Percentiles rank a stretch among this genome's conserved stretches.
phyloP scores from a whole-genome alignment of 1,140 invertebrate genomes.

The Palaemon carinicauda region DNA sequence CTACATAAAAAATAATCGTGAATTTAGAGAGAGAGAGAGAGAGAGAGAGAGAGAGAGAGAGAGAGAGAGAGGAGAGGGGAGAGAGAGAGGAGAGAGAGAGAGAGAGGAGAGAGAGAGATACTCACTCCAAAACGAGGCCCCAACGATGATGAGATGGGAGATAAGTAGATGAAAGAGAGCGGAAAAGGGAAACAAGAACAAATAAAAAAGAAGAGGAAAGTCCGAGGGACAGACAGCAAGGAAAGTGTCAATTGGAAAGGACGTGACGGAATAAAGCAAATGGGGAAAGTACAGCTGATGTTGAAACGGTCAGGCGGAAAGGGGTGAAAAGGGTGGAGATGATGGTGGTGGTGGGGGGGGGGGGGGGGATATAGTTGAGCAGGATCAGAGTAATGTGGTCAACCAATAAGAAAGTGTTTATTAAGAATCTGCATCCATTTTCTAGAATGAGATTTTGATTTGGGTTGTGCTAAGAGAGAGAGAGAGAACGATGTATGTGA shows the following conservation, averaged over 20 bases:
- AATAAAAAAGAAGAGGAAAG: not conserved
- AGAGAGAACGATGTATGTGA: not conserved
- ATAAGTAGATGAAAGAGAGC: not conserved
- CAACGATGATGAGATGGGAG: not conserved
- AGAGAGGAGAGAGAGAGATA: not conserved
- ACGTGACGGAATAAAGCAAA: not conserved
- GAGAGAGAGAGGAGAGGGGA: not conserved
- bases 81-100: not conserved
- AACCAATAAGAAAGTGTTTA: too few species aligned
- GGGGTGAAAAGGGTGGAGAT: too few species aligned
- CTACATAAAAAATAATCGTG: too few species aligned
- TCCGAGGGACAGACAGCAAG: not conserved
- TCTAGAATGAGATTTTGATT: too few species aligned
- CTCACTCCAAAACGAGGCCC: not conserved
- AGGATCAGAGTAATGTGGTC: too few species aligned
- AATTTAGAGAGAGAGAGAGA: not conserved
- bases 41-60: not conserved
- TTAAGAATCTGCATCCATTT: too few species aligned
- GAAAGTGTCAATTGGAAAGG: too few species aligned
- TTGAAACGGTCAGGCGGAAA: too few species aligned
- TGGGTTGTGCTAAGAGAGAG: too few species aligned
- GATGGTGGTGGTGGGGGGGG: not conserved
- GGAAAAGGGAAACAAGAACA: not conserved
- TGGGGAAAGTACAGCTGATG: too few species aligned
- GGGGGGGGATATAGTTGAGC: not conserved